These are phyloP conservation scores for Lethocerus indicus DNA, from an alignment of 1,140 invertebrate genomes.

Conservation along the genomic window DNA sequence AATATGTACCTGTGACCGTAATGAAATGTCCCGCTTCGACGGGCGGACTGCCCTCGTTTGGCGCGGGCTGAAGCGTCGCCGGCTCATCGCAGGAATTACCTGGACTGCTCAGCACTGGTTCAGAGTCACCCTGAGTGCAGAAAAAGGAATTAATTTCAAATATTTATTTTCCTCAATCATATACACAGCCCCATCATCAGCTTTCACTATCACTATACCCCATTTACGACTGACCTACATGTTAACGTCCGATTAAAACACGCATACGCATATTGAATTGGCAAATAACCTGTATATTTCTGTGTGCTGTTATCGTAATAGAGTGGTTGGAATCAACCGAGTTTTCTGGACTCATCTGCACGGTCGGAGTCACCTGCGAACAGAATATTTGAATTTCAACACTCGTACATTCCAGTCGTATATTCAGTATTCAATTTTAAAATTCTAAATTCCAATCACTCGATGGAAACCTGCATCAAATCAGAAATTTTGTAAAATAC, in stretches of 20 bases:
- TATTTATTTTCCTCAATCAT: neutral
- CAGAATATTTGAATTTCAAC: too few relatives aligned
- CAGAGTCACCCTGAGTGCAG: neutral
- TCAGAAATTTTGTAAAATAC: neutral
- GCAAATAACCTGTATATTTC: neutral
- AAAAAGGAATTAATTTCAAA: neutral
- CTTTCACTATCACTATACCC: constrained; percentile 14
- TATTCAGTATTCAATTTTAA: neutral
- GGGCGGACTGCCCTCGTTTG: neutral
- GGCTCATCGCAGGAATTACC: too few relatives aligned
- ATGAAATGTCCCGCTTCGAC: constrained; percentile 17
- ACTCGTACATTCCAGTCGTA: too few relatives aligned
- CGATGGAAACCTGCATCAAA: neutral
- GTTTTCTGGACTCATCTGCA: constrained; percentile 13
- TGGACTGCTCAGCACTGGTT: too few relatives aligned
- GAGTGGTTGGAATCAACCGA: constrained; percentile 13
- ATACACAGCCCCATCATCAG: neutral
- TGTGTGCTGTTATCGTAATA: constrained; percentile 1
- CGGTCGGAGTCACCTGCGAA: neutral
- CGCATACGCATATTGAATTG: too few relatives aligned
- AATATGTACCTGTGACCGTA: constrained; percentile 18
- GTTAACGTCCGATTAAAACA: too few relatives aligned
- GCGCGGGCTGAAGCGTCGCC: too few relatives aligned
- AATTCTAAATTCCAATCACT: neutral
- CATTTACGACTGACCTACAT: too few relatives aligned